Base-by-base conservation (phyloP, 2,888 invertebrate genomes). In the Hirtodrosophila alboralis region DNA sequence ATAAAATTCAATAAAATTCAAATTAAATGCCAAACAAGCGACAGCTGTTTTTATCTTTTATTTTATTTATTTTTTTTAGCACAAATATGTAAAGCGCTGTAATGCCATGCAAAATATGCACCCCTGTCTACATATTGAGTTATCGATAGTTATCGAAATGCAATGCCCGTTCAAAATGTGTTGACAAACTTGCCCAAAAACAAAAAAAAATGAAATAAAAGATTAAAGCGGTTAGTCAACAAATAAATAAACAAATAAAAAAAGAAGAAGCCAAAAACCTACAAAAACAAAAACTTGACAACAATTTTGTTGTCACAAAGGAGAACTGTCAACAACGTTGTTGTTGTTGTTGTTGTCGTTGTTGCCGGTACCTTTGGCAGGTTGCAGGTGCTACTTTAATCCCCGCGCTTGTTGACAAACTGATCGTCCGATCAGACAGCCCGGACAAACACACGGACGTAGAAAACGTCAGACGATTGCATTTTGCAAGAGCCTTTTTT, bases 271-370 rank as follows among this genome's bases (percentile, higher is more conserved):
- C 33, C 21, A 34, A 12, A 45, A 30, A 41, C 38, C 36, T 38
- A 37, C 51, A 47, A 47, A 31, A 60, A 38, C 16, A 30, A 10
- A 52, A 69, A 70, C 14, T 54, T 53, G 60, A 70, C 79, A 78
- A 76, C 79, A 79, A 79, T 79, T 83, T 79, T 79, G 83, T 78
- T 79, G 79, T 79, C 79, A 83, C 66, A 83, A 79, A 79, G 63
- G 66, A 57, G 66, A 79, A 80, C 80, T 80, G 77, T 80, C 80
- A 83, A 79, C 84, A 75, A 68, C 53, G 47, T 6, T 52, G 53
- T 9, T 38, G 56, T 33, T 37, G 33, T 18, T 59, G 52, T 16
- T 58, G 45, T 38, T 40, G 53, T 26, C 30, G 26, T 28, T 45
- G 36, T 45, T 62, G 53, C 38, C 65, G 65, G 65, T 71, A 34